phyloP scores from a whole-genome alignment of 2,888 invertebrate genomes.

The Cryptocheilus praepositus region DNA sequence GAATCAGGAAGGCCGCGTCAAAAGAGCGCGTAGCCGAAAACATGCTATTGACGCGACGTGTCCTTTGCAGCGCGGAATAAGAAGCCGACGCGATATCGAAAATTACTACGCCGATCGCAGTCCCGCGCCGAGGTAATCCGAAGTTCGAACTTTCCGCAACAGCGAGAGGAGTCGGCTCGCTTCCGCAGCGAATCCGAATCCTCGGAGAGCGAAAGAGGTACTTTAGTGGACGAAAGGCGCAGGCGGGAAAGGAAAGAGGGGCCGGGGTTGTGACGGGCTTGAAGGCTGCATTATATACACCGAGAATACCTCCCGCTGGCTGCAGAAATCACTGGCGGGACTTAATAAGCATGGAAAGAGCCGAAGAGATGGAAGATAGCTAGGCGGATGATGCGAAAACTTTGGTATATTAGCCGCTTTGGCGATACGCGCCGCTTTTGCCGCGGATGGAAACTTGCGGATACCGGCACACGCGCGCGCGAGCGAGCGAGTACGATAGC shows the following conservation, averaged over 20 bases:
- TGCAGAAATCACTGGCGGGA: conserved; percentile 71
- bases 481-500: conserved; percentile 11
- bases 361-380: conserved; percentile 69
- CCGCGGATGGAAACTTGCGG: conserved; percentile 62
- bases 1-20: too few species aligned
- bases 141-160: background rate
- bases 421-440: conserved; percentile 69
- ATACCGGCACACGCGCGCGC: conserved; percentile 21
- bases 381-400: conserved; percentile 73
- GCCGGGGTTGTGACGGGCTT: conserved; percentile 44
- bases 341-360: conserved; percentile 72
- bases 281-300: conserved; percentile 56
- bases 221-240: conserved; percentile 15
- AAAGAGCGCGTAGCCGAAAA: too few species aligned
- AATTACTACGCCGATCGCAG: too few species aligned
- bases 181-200: conserved; percentile 39
- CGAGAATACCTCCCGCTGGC: conserved; percentile 56
- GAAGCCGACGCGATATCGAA: too few species aligned
- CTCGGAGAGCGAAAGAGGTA: conserved; percentile 46
- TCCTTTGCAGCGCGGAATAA: too few species aligned
- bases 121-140: too few species aligned
- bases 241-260: conserved; percentile 1
- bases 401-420: conserved; percentile 73
- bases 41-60: too few species aligned
- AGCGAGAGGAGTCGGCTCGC: background rate